Evolutionary conservation across 92 coral and sea anemone genomes (phyloP), one percentile per base, ranked within the genome.

Genomic region (Siderastrea siderea): DNA sequence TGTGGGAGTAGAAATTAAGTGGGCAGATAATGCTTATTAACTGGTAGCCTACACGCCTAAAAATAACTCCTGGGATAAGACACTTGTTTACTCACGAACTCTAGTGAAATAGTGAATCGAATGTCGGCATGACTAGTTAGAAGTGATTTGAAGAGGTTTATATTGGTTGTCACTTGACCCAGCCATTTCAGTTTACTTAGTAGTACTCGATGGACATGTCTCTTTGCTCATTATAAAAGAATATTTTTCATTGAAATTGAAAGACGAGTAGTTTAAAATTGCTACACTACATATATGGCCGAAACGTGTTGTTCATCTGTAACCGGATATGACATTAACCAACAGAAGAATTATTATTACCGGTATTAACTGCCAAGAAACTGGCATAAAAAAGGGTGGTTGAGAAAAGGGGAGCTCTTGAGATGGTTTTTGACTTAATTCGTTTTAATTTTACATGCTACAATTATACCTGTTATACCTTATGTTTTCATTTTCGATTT

Each of bases 51-150:
- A 57, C 7, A 10, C n/a, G 44, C 59, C 68, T 58, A 82, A 71
- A 69, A 82, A 80, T 67, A 50, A 15, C 66, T 15, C 14, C 44
- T 2, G 17, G 86, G 16, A 16, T 82, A 26, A 59, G n/a, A n/a
- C 26, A 46, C 7, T 38, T 82, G 47, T 82, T 82, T 71, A 46
- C 69, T 2, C 44, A 55, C 68, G 68, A 12, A 58, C 10, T 82
- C 17, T 9, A 10, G 45, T 61, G 2, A 3, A 44, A 57, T 26
- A 44, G 51, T 55, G 54, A 76, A 55, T 59, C 49, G 52, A 61
- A 47, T 9, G 83, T 79, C 83, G 83, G 59, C 54, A 15, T 62
- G 60, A 49, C 47, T 47, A 26, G 72, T 45, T 79, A 63, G 59
- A 79, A 79, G 72, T 48, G n/a, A 52, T 0, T 15, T 5, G 19